phyloP scores from a whole-genome alignment of 2,888 invertebrate species.

The Agonum fuliginosum region DNA sequence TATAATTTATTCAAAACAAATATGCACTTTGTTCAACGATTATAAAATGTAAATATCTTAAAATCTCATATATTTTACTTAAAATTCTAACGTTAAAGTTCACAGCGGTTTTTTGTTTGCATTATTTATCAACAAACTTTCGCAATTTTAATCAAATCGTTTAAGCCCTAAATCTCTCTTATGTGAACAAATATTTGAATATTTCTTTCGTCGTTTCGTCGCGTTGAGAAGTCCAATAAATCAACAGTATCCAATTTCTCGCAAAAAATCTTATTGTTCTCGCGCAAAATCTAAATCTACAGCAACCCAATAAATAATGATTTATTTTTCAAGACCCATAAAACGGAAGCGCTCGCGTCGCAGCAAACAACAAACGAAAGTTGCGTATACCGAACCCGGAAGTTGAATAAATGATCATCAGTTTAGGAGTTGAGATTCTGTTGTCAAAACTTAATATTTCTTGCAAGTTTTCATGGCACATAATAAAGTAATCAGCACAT shows the following conservation, averaged over 20 bases:
- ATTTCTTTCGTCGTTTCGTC: neutral
- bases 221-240: neutral
- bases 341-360: neutral
- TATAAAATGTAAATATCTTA: too few relatives aligned
- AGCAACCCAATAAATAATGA: neutral
- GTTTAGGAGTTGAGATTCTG: constrained; percentile 8
- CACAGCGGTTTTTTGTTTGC: too few relatives aligned
- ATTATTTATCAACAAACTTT: too few relatives aligned
- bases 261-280: neutral
- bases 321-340: constrained; percentile 8
- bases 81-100: too few relatives aligned
- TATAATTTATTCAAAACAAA: too few relatives aligned
- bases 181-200: neutral
- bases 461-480: constrained; percentile 29
- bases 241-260: neutral
- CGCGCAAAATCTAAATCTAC: neutral
- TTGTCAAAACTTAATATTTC: constrained; percentile 39
- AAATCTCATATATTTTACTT: too few relatives aligned
- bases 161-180: neutral
- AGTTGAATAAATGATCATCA: constrained; percentile 40
- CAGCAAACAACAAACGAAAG: neutral
- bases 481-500: constrained; percentile 29
- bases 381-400: constrained; percentile 31
- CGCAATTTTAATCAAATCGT: too few relatives aligned
- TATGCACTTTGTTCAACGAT: too few relatives aligned